phyloP scores from a whole-genome alignment of 2,113 vertebrate genomes.

The Microtus richardsoni region DNA sequence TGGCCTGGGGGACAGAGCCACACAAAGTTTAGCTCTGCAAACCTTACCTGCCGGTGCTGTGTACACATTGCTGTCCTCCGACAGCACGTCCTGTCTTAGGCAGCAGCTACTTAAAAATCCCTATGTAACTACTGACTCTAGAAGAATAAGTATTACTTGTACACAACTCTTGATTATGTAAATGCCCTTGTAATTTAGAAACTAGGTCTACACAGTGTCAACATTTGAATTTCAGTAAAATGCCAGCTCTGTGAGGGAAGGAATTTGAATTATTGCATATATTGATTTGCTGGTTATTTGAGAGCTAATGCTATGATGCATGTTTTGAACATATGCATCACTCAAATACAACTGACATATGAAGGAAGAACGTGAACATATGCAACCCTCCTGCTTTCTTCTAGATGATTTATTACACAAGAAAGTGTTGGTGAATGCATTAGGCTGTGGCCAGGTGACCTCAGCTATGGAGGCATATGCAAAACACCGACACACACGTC shows the following conservation, averaged over 20 bases:
- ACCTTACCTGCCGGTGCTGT: neutral
- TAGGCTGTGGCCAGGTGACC: neutral
- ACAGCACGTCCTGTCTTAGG: neutral
- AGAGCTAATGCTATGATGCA: neutral
- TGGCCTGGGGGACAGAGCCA: neutral
- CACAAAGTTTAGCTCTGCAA: neutral
- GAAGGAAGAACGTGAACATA: neutral
- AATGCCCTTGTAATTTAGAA: slow-evolving; percentile 52
- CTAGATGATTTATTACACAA: neutral
- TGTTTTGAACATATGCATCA: slow-evolving; percentile 30
- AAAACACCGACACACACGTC: neutral
- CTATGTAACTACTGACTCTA: neutral
- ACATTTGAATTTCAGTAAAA: slow-evolving; percentile 48
- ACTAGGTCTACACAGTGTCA: neutral
- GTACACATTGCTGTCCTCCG: rapidly evolving
- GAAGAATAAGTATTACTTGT: slow-evolving; percentile 44
- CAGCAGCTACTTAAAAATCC: slow-evolving; percentile 38
- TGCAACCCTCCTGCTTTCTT: neutral
- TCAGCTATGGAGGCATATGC: neutral
- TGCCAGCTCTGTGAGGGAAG: neutral
- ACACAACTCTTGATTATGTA: neutral
- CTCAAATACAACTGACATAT: neutral
- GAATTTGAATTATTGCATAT: slow-evolving; percentile 8
- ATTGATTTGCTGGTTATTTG: neutral
- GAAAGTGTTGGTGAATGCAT: neutral